Evolutionary conservation across 64 coral and sea anemone genomes (phyloP).

Genomic region (Exaiptasia diaphana): DNA sequence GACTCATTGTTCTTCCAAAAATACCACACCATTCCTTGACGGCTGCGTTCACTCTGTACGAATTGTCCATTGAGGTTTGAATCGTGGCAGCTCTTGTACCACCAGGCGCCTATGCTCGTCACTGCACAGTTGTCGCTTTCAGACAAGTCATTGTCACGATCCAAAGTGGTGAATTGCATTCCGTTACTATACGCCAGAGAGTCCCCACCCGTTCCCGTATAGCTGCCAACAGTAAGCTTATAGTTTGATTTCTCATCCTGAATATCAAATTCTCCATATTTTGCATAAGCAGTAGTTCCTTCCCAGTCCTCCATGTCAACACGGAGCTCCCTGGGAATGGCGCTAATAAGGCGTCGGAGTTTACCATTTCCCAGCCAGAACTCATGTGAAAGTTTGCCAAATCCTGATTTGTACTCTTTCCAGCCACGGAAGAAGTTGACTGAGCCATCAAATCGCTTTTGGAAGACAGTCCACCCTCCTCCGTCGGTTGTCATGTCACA

Average conservation of each 20-base stretch:
- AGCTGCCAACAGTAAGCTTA: neutral
- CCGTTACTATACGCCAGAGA: conserved; percentile 24
- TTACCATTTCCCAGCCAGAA: conserved; percentile 42
- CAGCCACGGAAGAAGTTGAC: conserved; percentile 39
- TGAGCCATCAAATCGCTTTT: conserved; percentile 21
- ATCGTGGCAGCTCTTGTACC: conserved; percentile 42
- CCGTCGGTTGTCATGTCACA: conserved; percentile 50
- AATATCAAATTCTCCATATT: conserved; percentile 19
- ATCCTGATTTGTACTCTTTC: conserved; percentile 22
- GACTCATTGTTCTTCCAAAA: conserved; percentile 26
- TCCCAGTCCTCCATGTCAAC: conserved; percentile 30
- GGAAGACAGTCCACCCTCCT: conserved; percentile 56
- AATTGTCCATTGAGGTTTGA: conserved; percentile 50
- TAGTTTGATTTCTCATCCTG: neutral
- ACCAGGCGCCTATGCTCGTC: conserved; percentile 20
- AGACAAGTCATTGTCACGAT: conserved; percentile 14
- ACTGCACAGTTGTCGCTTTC: conserved; percentile 12
- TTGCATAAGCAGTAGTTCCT: conserved; percentile 10
- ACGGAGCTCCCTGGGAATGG: neutral
- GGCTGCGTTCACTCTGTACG: neutral
- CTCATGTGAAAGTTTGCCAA: neutral
- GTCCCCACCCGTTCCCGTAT: conserved; percentile 21
- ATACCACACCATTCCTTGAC: conserved; percentile 39
- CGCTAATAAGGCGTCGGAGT: neutral
- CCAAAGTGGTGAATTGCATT: neutral